Base-by-base conservation (phyloP, 2,888 invertebrate species). In the Sturmia bella region DNA sequence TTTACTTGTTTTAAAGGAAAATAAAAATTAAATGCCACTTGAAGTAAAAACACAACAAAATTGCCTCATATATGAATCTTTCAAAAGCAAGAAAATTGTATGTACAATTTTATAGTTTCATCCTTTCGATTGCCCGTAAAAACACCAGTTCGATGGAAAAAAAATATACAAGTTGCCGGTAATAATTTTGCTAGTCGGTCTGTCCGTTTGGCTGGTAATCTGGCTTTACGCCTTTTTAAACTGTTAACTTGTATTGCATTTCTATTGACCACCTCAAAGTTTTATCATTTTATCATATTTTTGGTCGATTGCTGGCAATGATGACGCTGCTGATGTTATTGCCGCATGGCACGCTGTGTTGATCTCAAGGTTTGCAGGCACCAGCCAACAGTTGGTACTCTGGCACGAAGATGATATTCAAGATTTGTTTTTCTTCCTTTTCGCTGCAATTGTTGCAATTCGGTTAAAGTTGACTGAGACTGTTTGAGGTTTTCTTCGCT, bases 211-310 rank as follows among this genome's bases (percentile, higher is more conserved):
- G 17, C 21, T 32, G 32, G 1, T 32, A 32, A 32, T 32, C 32
- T 32, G 32, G 32, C 7, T 32, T 3, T 32, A 32, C 32, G 32
- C 32, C 32, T 32, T 7, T n/a, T 7, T 32, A 2, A 6, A 19
- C 32, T 37, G 43, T 56, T 45, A 19, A 27, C 43, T 32, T 69
- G 43, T 70, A 19, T 69, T 69, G 52, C 52, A 57, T 74, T 69
- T 59, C 70, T 45, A 69, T 74, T 82, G 77, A 82, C 81, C 77
- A 82, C 77, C 77, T 78, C 72, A 74, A 69, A 69, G 74, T 74
- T 69, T 78, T 69, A 82, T 82, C 81, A 81, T 56, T 68, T 77
- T 77, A 73, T 81, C 77, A 81, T 81, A 81, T 81, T 73, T 81
- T 68, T 54, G 39, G 69, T 74, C 56, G 66, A 48, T 64, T 43